These are phyloP conservation scores for Heterodera filipjevi DNA, from an alignment of 2,888 invertebrate genomes.

Conservation along the genomic window DNA sequence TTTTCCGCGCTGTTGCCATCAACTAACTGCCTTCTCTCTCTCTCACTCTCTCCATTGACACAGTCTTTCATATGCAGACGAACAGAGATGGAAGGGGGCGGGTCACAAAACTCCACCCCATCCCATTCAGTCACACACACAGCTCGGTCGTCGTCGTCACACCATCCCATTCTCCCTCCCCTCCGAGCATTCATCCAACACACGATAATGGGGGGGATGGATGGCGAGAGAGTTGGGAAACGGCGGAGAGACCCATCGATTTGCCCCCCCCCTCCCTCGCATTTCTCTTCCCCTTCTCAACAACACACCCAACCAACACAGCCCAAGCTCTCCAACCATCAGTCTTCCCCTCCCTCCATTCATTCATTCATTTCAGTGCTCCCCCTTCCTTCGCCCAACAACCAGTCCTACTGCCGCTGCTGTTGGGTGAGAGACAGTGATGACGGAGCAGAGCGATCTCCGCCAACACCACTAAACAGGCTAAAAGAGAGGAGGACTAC, in stretches of 20 bases:
- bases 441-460: slow-evolving; percentile 12
- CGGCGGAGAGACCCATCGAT: no score
- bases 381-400: not conserved
- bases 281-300: no score
- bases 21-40: not conserved
- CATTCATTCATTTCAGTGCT: not conserved
- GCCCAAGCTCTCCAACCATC: no score
- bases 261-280: no score
- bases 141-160: not conserved
- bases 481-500: not conserved
- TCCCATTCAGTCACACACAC: not conserved
- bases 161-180: not conserved
- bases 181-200: not conserved
- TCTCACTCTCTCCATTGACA: not conserved
- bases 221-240: no score
- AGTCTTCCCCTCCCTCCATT: not conserved
- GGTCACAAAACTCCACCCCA: not conserved
- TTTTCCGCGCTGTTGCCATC: not conserved
- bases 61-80: not conserved
- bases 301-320: no score
- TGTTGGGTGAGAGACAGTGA: not conserved
- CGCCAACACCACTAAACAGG: not conserved
- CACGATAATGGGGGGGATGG: no score
- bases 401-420: not conserved
- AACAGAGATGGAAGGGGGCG: not conserved